A percentile compares a stretch with the other conserved stretches of the same genome.
phyloP scores from a whole-genome alignment of 2,888 invertebrate species.

The Macrosiphum euphorbiae region DNA sequence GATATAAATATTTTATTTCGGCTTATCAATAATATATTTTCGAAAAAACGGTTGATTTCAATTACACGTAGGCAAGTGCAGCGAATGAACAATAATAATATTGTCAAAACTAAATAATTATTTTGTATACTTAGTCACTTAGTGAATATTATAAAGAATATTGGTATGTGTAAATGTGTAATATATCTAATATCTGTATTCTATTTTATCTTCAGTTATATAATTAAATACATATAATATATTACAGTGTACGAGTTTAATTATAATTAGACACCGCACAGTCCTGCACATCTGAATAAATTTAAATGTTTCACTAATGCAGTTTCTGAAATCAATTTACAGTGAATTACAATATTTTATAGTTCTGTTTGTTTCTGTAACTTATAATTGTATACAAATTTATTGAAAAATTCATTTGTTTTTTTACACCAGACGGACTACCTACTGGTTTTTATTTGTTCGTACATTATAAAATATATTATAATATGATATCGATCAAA shows the following conservation, averaged over 20 bases:
- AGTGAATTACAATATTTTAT: background rate
- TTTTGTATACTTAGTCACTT: background rate
- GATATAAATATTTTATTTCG: background rate
- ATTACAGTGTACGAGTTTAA: no score
- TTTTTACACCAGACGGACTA: no score
- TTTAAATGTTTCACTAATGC: background rate
- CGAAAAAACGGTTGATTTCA: background rate
- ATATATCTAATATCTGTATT: background rate
- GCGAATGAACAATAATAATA: background rate
- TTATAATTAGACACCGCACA: background rate
- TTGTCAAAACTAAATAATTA: background rate
- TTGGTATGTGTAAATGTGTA: background rate
- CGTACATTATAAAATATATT: background rate
- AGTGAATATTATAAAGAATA: background rate
- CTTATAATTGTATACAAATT: background rate
- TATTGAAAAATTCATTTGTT: background rate
- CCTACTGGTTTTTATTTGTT: background rate
- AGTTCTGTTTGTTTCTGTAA: background rate
- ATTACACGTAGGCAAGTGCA: background rate
- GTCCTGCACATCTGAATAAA: background rate
- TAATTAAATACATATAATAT: background rate
- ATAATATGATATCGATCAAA: background rate
- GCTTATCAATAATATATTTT: background rate
- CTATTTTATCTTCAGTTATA: background rate
- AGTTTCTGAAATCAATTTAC: background rate